Conservation (phyloP, 2,888 invertebrate species). For the Pachliopta kotzebuea region DNA sequence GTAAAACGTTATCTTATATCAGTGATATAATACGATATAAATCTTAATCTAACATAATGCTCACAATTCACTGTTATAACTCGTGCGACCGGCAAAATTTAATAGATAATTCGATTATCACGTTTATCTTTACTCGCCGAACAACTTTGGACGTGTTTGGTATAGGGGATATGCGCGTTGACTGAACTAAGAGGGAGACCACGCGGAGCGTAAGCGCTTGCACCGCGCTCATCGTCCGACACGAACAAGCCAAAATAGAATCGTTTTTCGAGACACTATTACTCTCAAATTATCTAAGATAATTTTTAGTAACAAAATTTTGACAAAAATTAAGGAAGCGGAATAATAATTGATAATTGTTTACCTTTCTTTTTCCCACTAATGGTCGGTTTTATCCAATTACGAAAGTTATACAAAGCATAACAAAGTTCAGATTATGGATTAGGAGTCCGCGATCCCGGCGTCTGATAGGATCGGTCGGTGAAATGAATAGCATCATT, state of each 20-base stretch:
- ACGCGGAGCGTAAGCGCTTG: slow-evolving; percentile 49
- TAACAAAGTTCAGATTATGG: no score
- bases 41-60: slow-evolving; percentile 5
- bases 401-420: no score
- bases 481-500: no score
- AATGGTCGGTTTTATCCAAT: no score
- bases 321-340: no score
- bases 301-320: neutral
- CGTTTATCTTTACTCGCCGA: slow-evolving; percentile 12
- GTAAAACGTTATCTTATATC: neutral
- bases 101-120: slow-evolving; percentile 13
- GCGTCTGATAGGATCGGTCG: no score
- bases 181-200: slow-evolving; percentile 52
- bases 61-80: slow-evolving; percentile 7
- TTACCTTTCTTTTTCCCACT: no score
- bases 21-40: neutral
- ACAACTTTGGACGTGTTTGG: slow-evolving; percentile 34
- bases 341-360: no score
- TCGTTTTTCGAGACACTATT: slow-evolving; percentile 47
- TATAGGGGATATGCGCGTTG: slow-evolving; percentile 54
- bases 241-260: slow-evolving; percentile 71
- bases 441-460: no score
- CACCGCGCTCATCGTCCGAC: slow-evolving; percentile 47
- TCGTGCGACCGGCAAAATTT: slow-evolving; percentile 23
- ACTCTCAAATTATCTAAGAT: neutral